These are phyloP conservation scores for Thinocorus orbignyianus DNA, from an alignment of 2,113 vertebrate species.

Conservation along the genomic window DNA sequence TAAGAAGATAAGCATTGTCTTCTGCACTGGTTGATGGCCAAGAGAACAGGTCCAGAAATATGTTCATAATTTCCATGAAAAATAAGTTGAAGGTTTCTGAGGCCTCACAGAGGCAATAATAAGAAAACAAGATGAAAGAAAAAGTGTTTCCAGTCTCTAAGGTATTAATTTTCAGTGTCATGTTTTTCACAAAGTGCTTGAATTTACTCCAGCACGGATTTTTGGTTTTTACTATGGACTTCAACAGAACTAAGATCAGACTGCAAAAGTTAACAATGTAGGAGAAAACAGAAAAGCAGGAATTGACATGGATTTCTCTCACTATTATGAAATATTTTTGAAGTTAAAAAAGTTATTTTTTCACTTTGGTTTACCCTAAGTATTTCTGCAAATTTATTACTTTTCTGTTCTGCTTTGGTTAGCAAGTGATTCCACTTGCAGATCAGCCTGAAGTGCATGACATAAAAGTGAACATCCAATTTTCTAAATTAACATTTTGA, in stretches of 20 bases:
- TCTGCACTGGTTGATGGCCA: neutral
- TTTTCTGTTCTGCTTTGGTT: neutral
- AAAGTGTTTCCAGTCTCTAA: neutral
- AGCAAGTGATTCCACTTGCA: neutral
- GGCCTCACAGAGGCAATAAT: neutral
- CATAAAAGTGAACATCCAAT: slow-evolving; percentile 10
- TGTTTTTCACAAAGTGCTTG: neutral
- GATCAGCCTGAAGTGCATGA: neutral
- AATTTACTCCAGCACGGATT: neutral
- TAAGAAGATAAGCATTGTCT: neutral
- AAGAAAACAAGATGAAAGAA: neutral
- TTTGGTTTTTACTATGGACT: neutral
- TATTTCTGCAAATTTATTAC: neutral
- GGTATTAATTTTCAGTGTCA: neutral
- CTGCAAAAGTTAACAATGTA: neutral
- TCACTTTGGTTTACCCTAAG: neutral
- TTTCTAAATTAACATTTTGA: slow-evolving; percentile 21
- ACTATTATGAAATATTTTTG: neutral
- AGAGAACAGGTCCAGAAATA: neutral
- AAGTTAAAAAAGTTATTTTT: neutral
- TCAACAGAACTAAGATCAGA: neutral
- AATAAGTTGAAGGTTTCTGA: neutral
- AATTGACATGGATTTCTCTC: neutral
- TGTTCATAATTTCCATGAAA: neutral
- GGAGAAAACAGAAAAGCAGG: neutral